These are phyloP conservation scores for Aspidiotus rigidus DNA, from an alignment of 2,888 invertebrate genomes.

Conservation along the genomic window DNA sequence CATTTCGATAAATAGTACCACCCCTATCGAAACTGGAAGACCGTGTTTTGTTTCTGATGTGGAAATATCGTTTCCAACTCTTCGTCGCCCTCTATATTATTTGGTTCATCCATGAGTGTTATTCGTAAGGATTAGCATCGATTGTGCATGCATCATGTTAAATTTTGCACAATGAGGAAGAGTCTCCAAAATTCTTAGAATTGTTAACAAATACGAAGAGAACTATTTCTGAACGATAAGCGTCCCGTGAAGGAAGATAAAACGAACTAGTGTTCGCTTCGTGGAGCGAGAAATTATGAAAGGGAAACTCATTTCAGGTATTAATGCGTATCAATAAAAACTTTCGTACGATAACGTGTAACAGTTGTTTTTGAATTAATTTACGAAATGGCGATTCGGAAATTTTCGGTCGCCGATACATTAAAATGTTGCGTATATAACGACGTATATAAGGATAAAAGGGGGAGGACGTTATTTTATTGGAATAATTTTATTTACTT, in stretches of 20 bases:
- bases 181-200: not conserved
- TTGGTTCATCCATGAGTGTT: too few species aligned
- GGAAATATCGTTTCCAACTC: too few species aligned
- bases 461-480: not conserved
- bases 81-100: too few species aligned
- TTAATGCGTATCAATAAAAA: not conserved
- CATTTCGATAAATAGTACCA: too few species aligned
- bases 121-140: too few species aligned
- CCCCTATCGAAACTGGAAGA: too few species aligned
- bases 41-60: too few species aligned
- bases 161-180: too few species aligned
- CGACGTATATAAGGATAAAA: not conserved
- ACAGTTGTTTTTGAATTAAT: conserved; percentile 3
- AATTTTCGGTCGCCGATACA: not conserved
- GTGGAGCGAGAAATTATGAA: not conserved
- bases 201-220: not conserved
- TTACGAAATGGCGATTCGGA: conserved; percentile 4
- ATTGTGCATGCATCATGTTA: too few species aligned
- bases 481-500: conserved; percentile 2
- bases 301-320: not conserved
- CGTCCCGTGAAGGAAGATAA: not conserved
- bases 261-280: not conserved
- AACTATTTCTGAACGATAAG: not conserved
- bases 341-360: not conserved
- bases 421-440: not conserved